These are phyloP conservation scores for Porphyrio hochstetteri DNA, from an alignment of 2,113 vertebrate species.

Conservation along the genomic window DNA sequence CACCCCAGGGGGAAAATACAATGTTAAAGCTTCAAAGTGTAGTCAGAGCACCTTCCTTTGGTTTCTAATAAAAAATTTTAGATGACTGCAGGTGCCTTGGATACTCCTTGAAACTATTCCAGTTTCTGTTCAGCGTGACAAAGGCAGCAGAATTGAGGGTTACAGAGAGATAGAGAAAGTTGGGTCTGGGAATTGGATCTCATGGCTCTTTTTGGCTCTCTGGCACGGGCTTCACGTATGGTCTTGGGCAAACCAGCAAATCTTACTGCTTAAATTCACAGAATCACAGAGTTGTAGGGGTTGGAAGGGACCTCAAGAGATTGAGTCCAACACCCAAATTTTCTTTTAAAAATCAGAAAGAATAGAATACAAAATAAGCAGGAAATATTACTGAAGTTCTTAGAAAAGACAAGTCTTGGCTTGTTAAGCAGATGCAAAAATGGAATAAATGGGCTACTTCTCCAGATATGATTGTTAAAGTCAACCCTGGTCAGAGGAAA, in stretches of 20 bases:
- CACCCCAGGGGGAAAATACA: background rate
- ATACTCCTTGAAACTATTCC: background rate
- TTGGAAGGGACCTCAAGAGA: too few relatives aligned
- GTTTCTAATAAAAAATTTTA: background rate
- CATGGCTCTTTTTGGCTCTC: background rate
- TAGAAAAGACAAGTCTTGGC: background rate
- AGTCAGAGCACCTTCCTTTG: background rate
- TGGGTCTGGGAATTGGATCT: background rate
- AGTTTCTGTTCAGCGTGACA: background rate
- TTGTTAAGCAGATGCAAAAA: background rate
- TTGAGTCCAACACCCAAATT: background rate
- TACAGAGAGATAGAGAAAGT: background rate
- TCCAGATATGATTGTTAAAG: background rate
- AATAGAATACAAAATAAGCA: background rate
- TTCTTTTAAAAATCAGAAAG: background rate
- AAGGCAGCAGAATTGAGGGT: background rate
- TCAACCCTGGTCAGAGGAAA: fast-evolving
- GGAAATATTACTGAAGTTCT: background rate
- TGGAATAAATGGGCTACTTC: background rate
- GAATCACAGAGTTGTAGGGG: too few relatives aligned
- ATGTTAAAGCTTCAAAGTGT: background rate
- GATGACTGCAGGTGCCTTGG: background rate
- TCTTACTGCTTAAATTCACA: background rate
- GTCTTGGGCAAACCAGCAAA: background rate
- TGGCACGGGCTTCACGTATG: background rate